Conservation (phyloP, 2,888 invertebrate species). For the Cosmopolites sordidus region DNA sequence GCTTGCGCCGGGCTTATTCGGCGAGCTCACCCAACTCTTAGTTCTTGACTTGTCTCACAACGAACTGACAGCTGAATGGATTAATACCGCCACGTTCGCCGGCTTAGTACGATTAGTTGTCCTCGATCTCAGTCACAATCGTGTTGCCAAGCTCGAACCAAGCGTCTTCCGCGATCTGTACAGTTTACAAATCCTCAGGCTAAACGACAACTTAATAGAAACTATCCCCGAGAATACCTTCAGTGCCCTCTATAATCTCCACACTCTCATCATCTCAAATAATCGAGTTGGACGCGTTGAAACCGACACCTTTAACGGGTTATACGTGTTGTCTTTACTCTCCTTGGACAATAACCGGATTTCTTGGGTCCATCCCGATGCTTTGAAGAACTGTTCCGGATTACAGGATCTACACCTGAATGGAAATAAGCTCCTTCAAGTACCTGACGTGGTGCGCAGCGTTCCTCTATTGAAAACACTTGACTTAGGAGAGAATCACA, state of each 20-base stretch:
- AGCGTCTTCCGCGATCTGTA: conserved; percentile 74
- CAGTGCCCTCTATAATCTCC: conserved; percentile 69
- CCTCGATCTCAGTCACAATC: conserved; percentile 72
- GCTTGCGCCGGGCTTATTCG: conserved; percentile 74
- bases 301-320: conserved; percentile 70
- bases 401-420: conserved; percentile 79
- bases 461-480: conserved; percentile 74
- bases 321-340: conserved; percentile 70
- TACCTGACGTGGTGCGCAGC: conserved; percentile 69
- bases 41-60: conserved; percentile 75
- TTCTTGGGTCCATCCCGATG: conserved; percentile 67
- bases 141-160: conserved; percentile 69
- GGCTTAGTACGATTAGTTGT: conserved; percentile 73
- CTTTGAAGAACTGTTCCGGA: conserved; percentile 73
- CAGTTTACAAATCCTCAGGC: conserved; percentile 72
- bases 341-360: conserved; percentile 78
- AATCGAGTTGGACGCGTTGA: conserved; percentile 73
- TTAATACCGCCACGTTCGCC: conserved; percentile 73
- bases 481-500: conserved; percentile 81
- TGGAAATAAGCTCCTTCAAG: conserved; percentile 71
- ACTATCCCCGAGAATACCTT: conserved; percentile 75
- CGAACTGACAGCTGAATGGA: conserved; percentile 78
- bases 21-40: conserved; percentile 68
- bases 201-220: conserved; percentile 76
- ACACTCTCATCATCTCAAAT: conserved; percentile 75